Percentiles rank a stretch among this genome's conserved stretches.
Evolutionary conservation across 2,113 vertebrate genomes (phyloP).

Genomic region (Corythaeola cristata): DNA sequence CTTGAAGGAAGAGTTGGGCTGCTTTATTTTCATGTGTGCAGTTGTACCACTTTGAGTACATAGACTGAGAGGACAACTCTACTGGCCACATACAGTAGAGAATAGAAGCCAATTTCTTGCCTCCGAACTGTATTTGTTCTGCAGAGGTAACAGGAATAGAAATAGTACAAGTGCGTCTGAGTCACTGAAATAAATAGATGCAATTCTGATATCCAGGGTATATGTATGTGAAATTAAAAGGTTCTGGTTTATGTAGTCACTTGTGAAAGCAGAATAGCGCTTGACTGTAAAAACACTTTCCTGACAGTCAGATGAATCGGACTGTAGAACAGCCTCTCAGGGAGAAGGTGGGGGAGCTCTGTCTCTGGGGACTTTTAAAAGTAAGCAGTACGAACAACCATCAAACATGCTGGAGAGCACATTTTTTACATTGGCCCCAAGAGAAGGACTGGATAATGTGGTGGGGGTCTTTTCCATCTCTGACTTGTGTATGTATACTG

Average conservation of each 20-base stretch:
- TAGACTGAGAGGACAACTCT: background rate
- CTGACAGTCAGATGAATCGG: background rate
- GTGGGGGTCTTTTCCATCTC: background rate
- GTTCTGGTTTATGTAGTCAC: background rate
- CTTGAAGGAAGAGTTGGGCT: background rate
- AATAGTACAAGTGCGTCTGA: background rate
- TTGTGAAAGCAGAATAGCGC: background rate
- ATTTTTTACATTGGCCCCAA: background rate
- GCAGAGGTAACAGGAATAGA: conserved; percentile 2
- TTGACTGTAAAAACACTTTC: background rate
- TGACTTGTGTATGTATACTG: background rate
- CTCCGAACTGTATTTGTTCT: background rate
- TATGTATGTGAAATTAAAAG: background rate
- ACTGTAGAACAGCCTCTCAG: background rate
- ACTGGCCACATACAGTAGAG: rapidly evolving
- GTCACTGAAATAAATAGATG: conserved; percentile 28
- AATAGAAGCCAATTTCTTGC: background rate
- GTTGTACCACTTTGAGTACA: background rate
- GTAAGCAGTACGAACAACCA: background rate
- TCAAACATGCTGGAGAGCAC: background rate
- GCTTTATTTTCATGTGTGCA: background rate
- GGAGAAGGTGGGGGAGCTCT: background rate
- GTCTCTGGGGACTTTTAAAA: background rate
- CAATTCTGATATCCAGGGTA: background rate
- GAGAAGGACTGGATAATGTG: background rate